Base-by-base conservation (phyloP, 1,140 invertebrate species). In the Drosophila mayri region DNA sequence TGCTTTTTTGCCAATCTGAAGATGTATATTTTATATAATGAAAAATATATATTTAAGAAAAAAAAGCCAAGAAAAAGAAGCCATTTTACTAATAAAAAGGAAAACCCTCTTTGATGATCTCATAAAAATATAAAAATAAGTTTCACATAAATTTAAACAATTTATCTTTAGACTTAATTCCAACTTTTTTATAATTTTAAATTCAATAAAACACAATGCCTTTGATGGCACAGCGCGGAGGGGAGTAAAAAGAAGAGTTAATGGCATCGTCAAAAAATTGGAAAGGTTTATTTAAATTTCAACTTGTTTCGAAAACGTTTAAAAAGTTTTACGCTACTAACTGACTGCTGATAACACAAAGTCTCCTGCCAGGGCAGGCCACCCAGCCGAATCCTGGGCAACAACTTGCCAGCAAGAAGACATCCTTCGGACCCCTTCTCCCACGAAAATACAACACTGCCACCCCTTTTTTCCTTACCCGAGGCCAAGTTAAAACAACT, bases 241-340 rank as follows among this genome's bases (percentile, higher is more conserved):
- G 4, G 18, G 8, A 16, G 40, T 22, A 12, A 22, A 32, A 16
- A 22, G 25, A 28, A 50, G 47, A 58, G 47, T 30, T 66, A 76
- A 76, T 76, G 78, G 74, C 63, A 77, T 82, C 84, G 73, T 90
- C 84, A 90, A 90, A 88, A 90, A 90, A 72, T 72, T 90, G 76
- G 73, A 82, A 80, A 88, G 85, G 84, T 88, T 88, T 90, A 88
- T 88, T 88, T 88, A 90, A 90, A 88, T 88, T 88, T 88, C 77
- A 90, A 88, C 84, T 87, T 87, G 84, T 87, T 87, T 87, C 84
- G 84, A 88, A 87, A 87, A 88, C 84, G 84, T 87, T 87, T 87
- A 87, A 87, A 87, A 87, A 87, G 84, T 87, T 87, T 59, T 88
- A 46, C 85, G 84, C 85, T 84, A 81, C 80, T 90, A 88, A 88